Conservation (phyloP, 1,140 invertebrate species). For the Meloidogyne floridensis region DNA sequence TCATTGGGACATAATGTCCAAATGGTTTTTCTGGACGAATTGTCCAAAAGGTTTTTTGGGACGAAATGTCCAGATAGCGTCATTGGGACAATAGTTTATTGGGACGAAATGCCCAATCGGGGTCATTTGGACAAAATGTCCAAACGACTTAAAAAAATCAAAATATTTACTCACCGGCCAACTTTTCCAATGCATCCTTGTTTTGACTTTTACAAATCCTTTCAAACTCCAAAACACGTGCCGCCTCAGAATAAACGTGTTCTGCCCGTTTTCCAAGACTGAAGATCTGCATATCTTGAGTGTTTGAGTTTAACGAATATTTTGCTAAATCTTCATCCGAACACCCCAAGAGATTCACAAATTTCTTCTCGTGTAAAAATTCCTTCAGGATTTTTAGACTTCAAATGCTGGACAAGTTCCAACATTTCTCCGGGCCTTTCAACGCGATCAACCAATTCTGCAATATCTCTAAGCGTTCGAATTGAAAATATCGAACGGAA, state of each 20-base stretch:
- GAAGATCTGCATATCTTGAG: slow-evolving; percentile 68
- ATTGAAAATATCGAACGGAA: neutral
- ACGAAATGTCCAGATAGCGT: too few species aligned
- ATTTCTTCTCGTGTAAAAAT: slow-evolving; percentile 75
- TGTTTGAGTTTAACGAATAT: slow-evolving; percentile 72
- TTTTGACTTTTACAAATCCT: slow-evolving; percentile 69
- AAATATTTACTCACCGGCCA: slow-evolving; percentile 1
- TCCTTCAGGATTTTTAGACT: slow-evolving; percentile 18
- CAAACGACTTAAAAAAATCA: too few species aligned
- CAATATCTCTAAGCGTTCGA: slow-evolving; percentile 65
- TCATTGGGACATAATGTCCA: too few species aligned
- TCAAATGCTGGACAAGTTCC: slow-evolving; percentile 25
- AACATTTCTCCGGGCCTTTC: slow-evolving; percentile 69
- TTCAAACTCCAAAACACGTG: slow-evolving; percentile 78
- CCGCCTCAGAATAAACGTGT: slow-evolving; percentile 81
- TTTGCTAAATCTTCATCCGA: slow-evolving; percentile 73
- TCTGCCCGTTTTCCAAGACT: slow-evolving; percentile 82
- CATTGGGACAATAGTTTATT: too few species aligned
- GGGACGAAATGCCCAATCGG: too few species aligned
- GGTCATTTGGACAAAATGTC: too few species aligned
- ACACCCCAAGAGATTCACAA: slow-evolving; percentile 73
- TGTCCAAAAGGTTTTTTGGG: too few species aligned
- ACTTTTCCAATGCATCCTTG: slow-evolving; percentile 13
- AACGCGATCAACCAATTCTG: slow-evolving; percentile 23
- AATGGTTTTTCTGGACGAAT: too few species aligned